These are phyloP conservation scores for Neuroscelio doddi DNA, from an alignment of 2,888 invertebrate genomes.

Conservation along the genomic window DNA sequence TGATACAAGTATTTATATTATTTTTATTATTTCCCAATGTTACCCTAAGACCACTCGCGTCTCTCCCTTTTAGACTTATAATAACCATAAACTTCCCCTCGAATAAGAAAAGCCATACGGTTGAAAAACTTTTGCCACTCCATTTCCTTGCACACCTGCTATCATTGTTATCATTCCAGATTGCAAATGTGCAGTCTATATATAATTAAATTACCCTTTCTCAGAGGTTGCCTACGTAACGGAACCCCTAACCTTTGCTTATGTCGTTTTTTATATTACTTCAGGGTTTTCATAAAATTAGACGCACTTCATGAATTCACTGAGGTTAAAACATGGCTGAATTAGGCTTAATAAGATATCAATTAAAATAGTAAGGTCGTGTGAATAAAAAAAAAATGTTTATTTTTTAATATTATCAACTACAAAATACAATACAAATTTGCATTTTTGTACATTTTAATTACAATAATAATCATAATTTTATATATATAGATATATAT, in stretches of 20 bases:
- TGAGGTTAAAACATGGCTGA: not conserved
- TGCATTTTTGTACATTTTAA: too few species aligned
- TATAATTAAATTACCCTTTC: slow-evolving; percentile 3
- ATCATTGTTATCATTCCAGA: not conserved
- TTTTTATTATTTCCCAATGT: not conserved
- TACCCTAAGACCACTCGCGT: not conserved
- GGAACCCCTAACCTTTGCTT: slow-evolving; percentile 1
- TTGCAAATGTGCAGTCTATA: slow-evolving; percentile 7
- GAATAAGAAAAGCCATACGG: slow-evolving; percentile 9
- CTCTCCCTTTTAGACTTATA: slow-evolving; percentile 1
- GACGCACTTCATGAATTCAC: not conserved
- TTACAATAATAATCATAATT: too few species aligned
- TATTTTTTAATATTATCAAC: not conserved
- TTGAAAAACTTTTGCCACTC: slow-evolving; percentile 8
- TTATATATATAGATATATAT: too few species aligned
- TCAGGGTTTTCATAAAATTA: not conserved
- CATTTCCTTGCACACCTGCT: slow-evolving; percentile 10
- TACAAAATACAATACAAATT: not conserved
- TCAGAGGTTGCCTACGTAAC: not conserved
- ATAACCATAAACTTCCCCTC: slow-evolving; percentile 8
- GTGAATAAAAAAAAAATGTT: not conserved
- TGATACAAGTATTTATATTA: slow-evolving; percentile 41
- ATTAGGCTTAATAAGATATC: too few species aligned
- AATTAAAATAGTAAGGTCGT: too few species aligned
- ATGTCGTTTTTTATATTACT: not conserved